Evolutionary conservation across 1,140 invertebrate genomes (phyloP).

Genomic region (Tetramorium alpestre): DNA sequence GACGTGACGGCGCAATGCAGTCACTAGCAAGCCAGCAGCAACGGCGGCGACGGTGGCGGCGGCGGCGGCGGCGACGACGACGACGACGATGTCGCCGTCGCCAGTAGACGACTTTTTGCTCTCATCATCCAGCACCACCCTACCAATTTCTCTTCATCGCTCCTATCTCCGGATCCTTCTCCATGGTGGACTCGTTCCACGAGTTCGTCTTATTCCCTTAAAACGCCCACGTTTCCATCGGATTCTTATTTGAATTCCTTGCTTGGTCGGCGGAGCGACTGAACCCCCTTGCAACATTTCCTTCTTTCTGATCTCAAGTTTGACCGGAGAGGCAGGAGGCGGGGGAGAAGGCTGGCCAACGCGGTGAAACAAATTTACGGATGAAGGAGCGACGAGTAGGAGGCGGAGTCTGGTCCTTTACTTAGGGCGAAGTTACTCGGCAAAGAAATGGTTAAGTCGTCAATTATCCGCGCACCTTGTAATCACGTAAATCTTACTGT

Average conservation of each 20-base stretch:
- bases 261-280: slow-evolving; percentile 64
- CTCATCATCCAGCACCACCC: slow-evolving; percentile 67
- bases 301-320: slow-evolving; percentile 27
- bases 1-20: slow-evolving; percentile 86
- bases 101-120: slow-evolving; percentile 78
- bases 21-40: slow-evolving; percentile 66
- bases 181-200: neutral
- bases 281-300: neutral
- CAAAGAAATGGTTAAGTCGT: slow-evolving; percentile 51
- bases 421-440: slow-evolving; percentile 43
- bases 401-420: slow-evolving; percentile 47
- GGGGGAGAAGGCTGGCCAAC: slow-evolving; percentile 19
- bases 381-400: slow-evolving; percentile 34
- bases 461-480: slow-evolving; percentile 53
- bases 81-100: slow-evolving; percentile 19
- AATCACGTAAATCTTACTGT: slow-evolving; percentile 55
- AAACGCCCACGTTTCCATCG: slow-evolving; percentile 60
- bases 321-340: slow-evolving; percentile 20
- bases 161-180: slow-evolving; percentile 63
- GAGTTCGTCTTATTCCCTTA: slow-evolving; percentile 66
- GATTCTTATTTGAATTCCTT: slow-evolving; percentile 76
- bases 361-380: slow-evolving; percentile 54
- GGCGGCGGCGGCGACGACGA: slow-evolving; percentile 76
- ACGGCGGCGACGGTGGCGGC: slow-evolving; percentile 3
- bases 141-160: slow-evolving; percentile 70